Base-by-base conservation (phyloP, 1,140 invertebrate genomes). In the Galendromus occidentalis region DNA sequence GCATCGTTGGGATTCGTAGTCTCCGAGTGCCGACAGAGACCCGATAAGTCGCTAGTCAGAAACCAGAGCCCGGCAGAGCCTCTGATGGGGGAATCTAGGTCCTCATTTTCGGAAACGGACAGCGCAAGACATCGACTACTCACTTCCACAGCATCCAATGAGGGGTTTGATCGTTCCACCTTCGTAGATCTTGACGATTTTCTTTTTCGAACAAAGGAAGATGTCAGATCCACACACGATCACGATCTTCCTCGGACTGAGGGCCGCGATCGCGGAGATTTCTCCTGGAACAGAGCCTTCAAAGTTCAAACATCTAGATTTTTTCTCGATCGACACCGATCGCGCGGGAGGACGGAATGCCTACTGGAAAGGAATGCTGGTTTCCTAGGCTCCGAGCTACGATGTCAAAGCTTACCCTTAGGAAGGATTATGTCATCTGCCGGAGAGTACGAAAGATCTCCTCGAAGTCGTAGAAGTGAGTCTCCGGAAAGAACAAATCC, bases 121-220 rank as follows among this genome's bases (percentile, higher is more conserved):
- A n/a, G n/a, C n/a, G n/a, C n/a, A n/a, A n/a, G n/a, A n/a, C n/a
- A n/a, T n/a, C n/a, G n/a, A n/a, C 18, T 18, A 59, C 51, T 59
- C 33, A 59, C 51, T 59, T 25, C 51, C 51, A 25, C 25, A 59
- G 51, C 51, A 59, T 59, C 51, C 51, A 14, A 59, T 59, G 51
- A 59, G 51, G 25, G 51, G 51, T 22, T 59, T 59, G 25, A 59
- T 59, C 25, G 51, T 59, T 59, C 51, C 51, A 1, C 51, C 51
- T 59, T 59, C 51, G 33, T 59, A 9, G 12, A 59, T 18, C 51
- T 59, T 59, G 25, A 29, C 25, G 22, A 33, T 25, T 59, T 59
- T 59, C 25, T 33, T 33, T 25, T 59, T 59, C 22, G 51, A 29
- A 25, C 51, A 59, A 33, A 59, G 51, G 20, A 29, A 59, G 22